Evolutionary conservation across 53 echinoderm and acorn worm species (phyloP).

Genomic region (Henricia sp.): DNA sequence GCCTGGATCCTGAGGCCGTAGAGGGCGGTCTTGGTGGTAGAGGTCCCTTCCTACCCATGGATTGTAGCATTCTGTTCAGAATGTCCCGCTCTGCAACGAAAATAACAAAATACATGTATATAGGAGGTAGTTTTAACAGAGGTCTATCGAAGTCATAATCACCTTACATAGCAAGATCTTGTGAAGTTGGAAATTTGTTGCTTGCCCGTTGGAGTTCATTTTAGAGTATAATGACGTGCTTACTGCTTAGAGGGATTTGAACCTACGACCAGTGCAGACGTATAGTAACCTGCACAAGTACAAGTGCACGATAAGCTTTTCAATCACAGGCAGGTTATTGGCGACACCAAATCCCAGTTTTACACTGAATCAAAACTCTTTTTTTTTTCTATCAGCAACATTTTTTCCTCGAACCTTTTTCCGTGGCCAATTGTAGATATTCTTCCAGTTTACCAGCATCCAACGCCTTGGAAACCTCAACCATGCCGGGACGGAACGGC

Average conservation of each 20-base stretch:
- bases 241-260: too few relatives aligned
- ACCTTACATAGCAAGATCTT: too few relatives aligned
- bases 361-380: neutral
- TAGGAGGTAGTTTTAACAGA: too few relatives aligned
- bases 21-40: conserved; percentile 33
- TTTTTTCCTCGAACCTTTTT: conserved; percentile 72
- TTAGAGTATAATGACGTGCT: too few relatives aligned
- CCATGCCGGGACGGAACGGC: conserved; percentile 83
- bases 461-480: conserved; percentile 72
- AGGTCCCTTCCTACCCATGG: conserved; percentile 38
- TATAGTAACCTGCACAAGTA: conserved; percentile 1
- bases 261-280: too few relatives aligned
- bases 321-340: too few relatives aligned
- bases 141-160: too few relatives aligned
- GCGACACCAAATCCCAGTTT: too few relatives aligned
- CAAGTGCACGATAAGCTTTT: too few relatives aligned
- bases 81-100: conserved; percentile 61
- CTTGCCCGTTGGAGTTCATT: too few relatives aligned
- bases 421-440: conserved; percentile 73
- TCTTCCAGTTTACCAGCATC: conserved; percentile 76
- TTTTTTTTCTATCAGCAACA: neutral
- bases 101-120: neutral
- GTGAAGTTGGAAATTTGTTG: too few relatives aligned
- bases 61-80: conserved; percentile 52
- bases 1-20: conserved; percentile 39